Percentiles rank a stretch among this genome's conserved stretches.
phyloP scores from a whole-genome alignment of 2,888 invertebrate genomes.

The Epinotia bilunana region DNA sequence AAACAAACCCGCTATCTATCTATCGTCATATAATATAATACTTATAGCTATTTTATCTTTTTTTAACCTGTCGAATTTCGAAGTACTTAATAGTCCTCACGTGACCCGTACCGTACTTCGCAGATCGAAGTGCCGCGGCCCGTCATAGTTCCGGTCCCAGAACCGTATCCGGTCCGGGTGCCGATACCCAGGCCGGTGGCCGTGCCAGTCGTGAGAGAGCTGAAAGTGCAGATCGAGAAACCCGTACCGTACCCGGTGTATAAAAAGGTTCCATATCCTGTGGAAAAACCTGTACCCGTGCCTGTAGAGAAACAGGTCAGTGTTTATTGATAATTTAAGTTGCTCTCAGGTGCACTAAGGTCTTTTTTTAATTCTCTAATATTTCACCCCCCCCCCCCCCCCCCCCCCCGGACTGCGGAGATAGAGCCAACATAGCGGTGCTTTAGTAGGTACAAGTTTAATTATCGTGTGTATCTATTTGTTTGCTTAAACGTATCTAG shows the following conservation, averaged over 20 bases:
- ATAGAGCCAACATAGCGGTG: no score
- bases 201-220: slow-evolving; percentile 86
- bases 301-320: slow-evolving; percentile 89
- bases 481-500: no score
- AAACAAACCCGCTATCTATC: no score
- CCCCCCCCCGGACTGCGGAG: no score
- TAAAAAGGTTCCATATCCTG: slow-evolving; percentile 88
- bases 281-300: slow-evolving; percentile 89
- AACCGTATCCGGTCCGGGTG: slow-evolving; percentile 90
- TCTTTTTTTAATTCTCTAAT: not conserved
- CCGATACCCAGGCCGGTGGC: slow-evolving; percentile 89
- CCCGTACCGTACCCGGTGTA: slow-evolving; percentile 88
- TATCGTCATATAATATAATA: no score
- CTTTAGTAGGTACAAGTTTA: no score
- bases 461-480: no score
- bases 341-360: not conserved
- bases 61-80: not conserved
- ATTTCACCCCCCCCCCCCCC: no score
- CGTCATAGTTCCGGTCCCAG: slow-evolving; percentile 89
- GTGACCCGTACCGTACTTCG: slow-evolving; percentile 58
- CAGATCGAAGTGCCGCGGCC: slow-evolving; percentile 90
- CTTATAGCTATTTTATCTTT: not conserved
- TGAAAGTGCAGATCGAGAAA: slow-evolving; percentile 85
- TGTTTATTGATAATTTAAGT: slow-evolving; percentile 44
- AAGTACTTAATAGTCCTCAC: slow-evolving; percentile 1